phyloP scores from a whole-genome alignment of 92 coral and sea anemone species.

The Phenganax subtilis region DNA sequence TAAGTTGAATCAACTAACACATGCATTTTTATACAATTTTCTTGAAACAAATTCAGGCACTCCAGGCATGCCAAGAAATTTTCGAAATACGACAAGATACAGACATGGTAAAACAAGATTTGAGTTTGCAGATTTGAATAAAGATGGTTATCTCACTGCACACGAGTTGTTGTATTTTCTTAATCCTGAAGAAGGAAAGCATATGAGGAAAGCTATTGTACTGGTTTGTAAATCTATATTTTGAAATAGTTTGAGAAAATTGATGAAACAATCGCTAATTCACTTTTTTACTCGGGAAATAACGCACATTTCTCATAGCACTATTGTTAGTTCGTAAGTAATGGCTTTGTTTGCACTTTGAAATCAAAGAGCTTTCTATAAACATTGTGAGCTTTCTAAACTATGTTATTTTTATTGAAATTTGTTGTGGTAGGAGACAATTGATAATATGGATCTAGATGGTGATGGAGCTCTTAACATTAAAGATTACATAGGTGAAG shows the following conservation, averaged over 20 bases:
- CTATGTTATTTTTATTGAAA: too few species aligned
- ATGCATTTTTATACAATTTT: too few species aligned
- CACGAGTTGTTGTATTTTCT: constrained; percentile 55
- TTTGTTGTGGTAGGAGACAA: constrained; percentile 42
- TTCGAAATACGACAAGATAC: constrained; percentile 45
- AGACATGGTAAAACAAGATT: constrained; percentile 50
- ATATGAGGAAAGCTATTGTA: constrained; percentile 49
- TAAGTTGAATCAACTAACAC: too few species aligned
- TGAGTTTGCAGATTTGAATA: constrained; percentile 48
- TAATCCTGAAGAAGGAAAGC: constrained; percentile 59
- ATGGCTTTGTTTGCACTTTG: too few species aligned
- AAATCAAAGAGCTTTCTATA: too few species aligned
- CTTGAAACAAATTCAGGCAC: background rate
- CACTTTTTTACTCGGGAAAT: too few species aligned
- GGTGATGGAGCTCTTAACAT: constrained; percentile 47
- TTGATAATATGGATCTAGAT: constrained; percentile 58
- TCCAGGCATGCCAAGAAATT: constrained; percentile 45
- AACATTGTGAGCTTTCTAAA: too few species aligned
- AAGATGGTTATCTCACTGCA: constrained; percentile 40
- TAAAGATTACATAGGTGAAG: constrained; percentile 61
- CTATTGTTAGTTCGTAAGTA: too few species aligned
- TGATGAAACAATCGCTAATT: too few species aligned
- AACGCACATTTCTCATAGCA: too few species aligned
- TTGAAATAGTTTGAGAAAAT: too few species aligned
- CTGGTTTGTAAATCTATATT: constrained; percentile 26